phyloP scores from a whole-genome alignment of 2,113 vertebrate species.

The Pampusana beccarii region DNA sequence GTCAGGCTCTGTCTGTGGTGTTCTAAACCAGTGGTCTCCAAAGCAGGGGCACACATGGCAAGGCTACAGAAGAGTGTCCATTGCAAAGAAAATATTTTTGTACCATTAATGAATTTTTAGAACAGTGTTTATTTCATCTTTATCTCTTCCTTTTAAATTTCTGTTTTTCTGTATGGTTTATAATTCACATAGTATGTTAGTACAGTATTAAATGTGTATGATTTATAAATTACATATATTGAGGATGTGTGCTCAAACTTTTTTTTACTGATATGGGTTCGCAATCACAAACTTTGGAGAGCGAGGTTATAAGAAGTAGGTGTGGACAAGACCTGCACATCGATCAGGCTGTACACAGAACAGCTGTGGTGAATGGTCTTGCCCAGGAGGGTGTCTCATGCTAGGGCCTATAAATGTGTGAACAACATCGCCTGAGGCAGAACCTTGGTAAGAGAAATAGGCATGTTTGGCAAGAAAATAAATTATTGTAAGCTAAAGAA shows the following conservation, averaged over 20 bases:
- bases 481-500: neutral
- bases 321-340: neutral
- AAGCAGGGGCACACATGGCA: neutral
- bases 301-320: neutral
- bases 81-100: neutral
- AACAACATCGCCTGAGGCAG: neutral
- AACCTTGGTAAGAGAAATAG: neutral
- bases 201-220: neutral
- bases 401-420: neutral
- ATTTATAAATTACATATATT: neutral
- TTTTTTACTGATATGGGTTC: accelerated
- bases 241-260: neutral
- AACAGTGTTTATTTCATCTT: neutral
- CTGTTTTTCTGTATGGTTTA: neutral
- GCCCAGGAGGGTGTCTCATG: neutral
- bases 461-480: neutral
- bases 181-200: neutral
- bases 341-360: neutral
- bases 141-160: neutral
- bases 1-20: neutral
- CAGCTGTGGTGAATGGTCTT: neutral
- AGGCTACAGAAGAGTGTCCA: neutral
- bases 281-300: neutral
- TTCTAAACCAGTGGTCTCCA: neutral
- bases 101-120: neutral